phyloP scores from a whole-genome alignment of 2,888 invertebrate genomes.

The Podabrus alpinus region DNA sequence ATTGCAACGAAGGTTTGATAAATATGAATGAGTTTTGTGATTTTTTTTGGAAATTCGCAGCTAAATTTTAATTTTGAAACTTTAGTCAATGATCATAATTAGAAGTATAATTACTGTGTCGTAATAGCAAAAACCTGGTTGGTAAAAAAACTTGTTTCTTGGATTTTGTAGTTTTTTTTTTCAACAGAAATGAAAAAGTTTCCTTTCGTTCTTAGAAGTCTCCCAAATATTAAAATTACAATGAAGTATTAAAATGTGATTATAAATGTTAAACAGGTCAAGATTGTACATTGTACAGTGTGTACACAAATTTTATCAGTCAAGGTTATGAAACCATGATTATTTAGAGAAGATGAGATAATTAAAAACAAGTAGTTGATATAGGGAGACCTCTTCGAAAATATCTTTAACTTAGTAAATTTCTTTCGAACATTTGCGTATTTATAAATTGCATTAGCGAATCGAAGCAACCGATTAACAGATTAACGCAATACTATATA shows the following conservation, averaged over 20 bases:
- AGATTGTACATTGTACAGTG: neutral
- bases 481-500: no score
- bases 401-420: no score
- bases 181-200: neutral
- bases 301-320: neutral
- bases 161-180: neutral
- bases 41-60: no score
- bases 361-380: neutral
- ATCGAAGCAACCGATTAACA: no score
- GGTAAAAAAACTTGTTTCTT: no score
- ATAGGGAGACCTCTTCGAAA: no score
- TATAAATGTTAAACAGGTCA: conserved; percentile 4
- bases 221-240: neutral
- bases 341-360: neutral
- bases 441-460: no score
- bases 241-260: neutral
- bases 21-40: no score
- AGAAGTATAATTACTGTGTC: no score
- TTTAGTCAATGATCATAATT: neutral
- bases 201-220: neutral
- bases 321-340: conserved; percentile 4
- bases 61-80: neutral
- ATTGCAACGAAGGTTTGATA: no score
- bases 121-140: no score
- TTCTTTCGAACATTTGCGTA: no score